Evolutionary conservation across 1,140 invertebrate genomes (phyloP), one percentile per base, ranked within the genome.

Genomic region (Hyles vespertilio): DNA sequence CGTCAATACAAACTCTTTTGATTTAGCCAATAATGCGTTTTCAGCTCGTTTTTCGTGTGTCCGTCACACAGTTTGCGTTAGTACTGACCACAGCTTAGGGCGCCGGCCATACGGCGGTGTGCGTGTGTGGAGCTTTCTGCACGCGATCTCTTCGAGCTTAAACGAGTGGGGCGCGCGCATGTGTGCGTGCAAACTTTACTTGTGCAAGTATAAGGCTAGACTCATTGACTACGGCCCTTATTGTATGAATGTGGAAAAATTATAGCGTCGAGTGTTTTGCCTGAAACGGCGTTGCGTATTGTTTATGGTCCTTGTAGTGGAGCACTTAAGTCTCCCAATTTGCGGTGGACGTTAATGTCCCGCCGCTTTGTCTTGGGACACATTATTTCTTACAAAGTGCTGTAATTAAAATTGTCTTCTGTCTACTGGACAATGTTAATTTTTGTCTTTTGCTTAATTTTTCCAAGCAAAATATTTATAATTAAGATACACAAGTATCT

Each of bases 221-320:
- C 85, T 88, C 85, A 88, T 89, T 89, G 85, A 89, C 85, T 89
- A 82, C 81, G 77, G 77, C 82, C 84, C 84, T 87, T 86, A 84
- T 89, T 85, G 85, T 89, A 87, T 89, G 80, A 87, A 89, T 87
- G 85, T 89, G 85, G 85, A 89, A 89, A 89, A 89, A 89, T 89
- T 87, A 89, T 89, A 81, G 84, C 78, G 72, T 77, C 70, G 72
- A 80, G 72, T 88, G 82, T 85, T 86, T 88, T 79, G 82, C 84
- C 82, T 85, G 81, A 79, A 82, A 87, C 74, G 70, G 72, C 77
- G 76, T 74, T 79, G 77, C 72, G 70, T 69, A 77, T 88, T 88
- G 83, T 87, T 85, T 85, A 85, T 87, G 68, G 72, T 69, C 65
- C 56, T 63, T 69, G 62, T 70, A 59, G 58, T 63, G 63, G 67